Evolutionary conservation across 2,888 invertebrate species (phyloP).

Genomic region (Metacarcinus magister): DNA sequence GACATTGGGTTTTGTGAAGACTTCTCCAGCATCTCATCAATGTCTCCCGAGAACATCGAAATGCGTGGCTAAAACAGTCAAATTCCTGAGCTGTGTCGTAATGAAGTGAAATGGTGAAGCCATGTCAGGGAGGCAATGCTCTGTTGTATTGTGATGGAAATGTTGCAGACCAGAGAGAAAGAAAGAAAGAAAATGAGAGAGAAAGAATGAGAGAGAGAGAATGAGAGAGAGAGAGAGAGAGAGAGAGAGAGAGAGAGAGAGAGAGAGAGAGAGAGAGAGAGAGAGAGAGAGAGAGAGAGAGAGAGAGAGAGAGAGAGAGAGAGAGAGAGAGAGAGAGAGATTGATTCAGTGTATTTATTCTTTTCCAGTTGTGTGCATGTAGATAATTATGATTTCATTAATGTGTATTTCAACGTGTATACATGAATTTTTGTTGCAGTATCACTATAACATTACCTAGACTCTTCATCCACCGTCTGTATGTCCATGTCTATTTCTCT

Average conservation of each 20-base stretch:
- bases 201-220: conserved; percentile 67
- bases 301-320: conserved; percentile 65
- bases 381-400: too few species aligned
- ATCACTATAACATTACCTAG: too few species aligned
- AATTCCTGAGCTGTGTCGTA: background rate
- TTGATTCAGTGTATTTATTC: background rate
- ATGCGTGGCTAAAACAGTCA: background rate
- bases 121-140: too few species aligned
- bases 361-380: background rate
- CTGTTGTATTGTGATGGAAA: background rate
- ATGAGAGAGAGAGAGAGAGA: conserved; percentile 68
- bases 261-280: conserved; percentile 65
- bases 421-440: too few species aligned
- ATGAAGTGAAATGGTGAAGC: background rate
- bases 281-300: conserved; percentile 57
- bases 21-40: background rate
- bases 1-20: background rate
- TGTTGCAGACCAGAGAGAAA: too few species aligned
- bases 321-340: too few species aligned
- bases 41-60: background rate
- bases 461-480: background rate
- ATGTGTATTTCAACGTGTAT: background rate
- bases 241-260: conserved; percentile 35
- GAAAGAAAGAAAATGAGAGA: conserved; percentile 61
- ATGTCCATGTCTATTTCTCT: background rate